Conservation (phyloP, 2,888 invertebrate species). For the Drosophila acutilabella region DNA sequence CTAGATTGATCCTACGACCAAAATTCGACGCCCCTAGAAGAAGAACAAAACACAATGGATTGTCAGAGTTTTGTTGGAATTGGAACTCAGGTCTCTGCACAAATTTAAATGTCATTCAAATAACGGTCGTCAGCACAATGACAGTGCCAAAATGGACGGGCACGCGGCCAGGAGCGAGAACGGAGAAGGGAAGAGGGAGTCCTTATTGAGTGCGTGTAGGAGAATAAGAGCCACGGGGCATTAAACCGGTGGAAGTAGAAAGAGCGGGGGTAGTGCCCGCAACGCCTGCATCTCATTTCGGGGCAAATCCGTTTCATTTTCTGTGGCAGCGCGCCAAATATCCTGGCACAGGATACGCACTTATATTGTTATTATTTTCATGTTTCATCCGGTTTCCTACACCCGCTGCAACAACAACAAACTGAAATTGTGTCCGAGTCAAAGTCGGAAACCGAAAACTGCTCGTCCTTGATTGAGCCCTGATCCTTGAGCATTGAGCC, state of each 20-base stretch:
- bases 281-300: conserved; percentile 77
- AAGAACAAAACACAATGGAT: conserved; percentile 48
- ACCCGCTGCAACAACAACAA: conserved; percentile 49
- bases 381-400: conserved; percentile 72
- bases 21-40: conserved; percentile 49
- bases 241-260: conserved; percentile 11
- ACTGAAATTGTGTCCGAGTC: conserved; percentile 29
- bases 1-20: conserved; percentile 35
- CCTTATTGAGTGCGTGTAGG: conserved; percentile 37
- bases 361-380: conserved; percentile 73
- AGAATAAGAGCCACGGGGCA: conserved; percentile 48
- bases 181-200: not conserved
- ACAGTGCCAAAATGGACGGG: conserved; percentile 62
- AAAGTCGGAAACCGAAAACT: conserved; percentile 46
- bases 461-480: conserved; percentile 52
- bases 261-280: conserved; percentile 1
- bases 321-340: conserved; percentile 64
- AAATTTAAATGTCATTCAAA: conserved; percentile 79
- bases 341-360: conserved; percentile 76
- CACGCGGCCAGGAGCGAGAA: conserved; percentile 53
- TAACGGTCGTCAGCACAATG: conserved; percentile 73
- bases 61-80: conserved; percentile 26
- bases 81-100: conserved; percentile 40
- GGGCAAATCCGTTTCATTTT: conserved; percentile 50
- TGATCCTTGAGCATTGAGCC: conserved; percentile 39